Base-by-base conservation (phyloP, 2,797 vertebrate species). In the Pangasius larnaudii region DNA sequence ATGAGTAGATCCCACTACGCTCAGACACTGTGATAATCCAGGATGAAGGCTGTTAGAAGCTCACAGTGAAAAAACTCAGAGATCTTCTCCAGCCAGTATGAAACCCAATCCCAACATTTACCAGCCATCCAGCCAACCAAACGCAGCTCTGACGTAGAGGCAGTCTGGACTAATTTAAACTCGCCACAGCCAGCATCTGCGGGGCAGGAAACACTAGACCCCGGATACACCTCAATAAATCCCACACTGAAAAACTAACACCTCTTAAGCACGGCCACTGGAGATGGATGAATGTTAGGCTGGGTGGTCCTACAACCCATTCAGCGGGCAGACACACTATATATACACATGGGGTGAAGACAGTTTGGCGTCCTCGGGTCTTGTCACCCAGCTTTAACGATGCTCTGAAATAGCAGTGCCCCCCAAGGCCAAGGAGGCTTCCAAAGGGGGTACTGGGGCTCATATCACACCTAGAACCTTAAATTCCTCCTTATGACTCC, bases 361-460 rank as follows among this genome's bases (percentile, higher is more conserved):
- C 95, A 95, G 93, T n/a, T 92, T 94, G 95, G 95, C 95, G 95
- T 95, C 95, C 94, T 86, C 85, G 77, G 93, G 95, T 95, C 95
- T 94, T 93, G 94, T 94, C 94, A 92, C 94, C 91, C 91, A 87
- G 85, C 81, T 92, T 96, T 96, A 96, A 96, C 85, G 95, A 92
- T 89, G 91, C 90, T 95, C 91, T 85, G 61, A 92, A 92, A 91
- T 91, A 91, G 88, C 91, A 74, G 59, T 84, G 36, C 67, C 84
- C 79, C n/a, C 81, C 63, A 61, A 69, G 86, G 86, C 89, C 90
- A 87, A 89, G 30, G 87, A 88, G 89, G 89, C 84, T 71, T 69
- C 51, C 13, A 83, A 88, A 74, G 90, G 88, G 89, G 91, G 74
- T 83, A 69, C 90, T 88, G 92, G 91, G 88, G 82, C 90, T 93